These are phyloP conservation scores for Erythrolamprus reginae DNA, from an alignment of 2,113 vertebrate species.

Conservation along the genomic window DNA sequence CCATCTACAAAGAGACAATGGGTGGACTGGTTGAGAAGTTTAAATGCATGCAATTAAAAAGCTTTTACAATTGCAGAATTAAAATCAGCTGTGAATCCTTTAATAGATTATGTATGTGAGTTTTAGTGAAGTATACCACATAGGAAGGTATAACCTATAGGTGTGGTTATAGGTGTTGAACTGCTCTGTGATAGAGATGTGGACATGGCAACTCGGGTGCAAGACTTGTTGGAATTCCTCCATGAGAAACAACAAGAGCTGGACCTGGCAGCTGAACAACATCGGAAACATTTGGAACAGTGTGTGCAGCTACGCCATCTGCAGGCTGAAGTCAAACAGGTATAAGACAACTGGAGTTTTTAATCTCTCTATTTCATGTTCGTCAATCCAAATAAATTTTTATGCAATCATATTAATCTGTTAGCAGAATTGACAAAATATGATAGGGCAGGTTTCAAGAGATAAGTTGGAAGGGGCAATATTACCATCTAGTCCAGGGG, in stretches of 20 bases:
- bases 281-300: slow-evolving; percentile 94
- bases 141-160: accelerated
- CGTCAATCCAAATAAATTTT: not conserved
- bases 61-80: not conserved
- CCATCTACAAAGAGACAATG: not conserved
- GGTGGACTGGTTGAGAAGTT: not conserved
- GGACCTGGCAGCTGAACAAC: slow-evolving; percentile 89
- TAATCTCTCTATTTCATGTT: not conserved
- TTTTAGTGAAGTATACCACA: accelerated
- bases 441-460: not conserved
- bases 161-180: slow-evolving; percentile 79
- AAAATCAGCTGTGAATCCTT: not conserved
- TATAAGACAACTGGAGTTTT: slow-evolving; percentile 28
- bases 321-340: slow-evolving; percentile 98
- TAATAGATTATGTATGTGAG: not conserved
- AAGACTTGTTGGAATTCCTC: slow-evolving; percentile 94
- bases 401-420: too few species aligned
- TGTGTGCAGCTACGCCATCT: slow-evolving; percentile 96
- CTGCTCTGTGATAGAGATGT: slow-evolving; percentile 93
- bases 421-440: not conserved
- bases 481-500: too few species aligned
- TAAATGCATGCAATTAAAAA: not conserved
- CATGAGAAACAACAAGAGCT: slow-evolving; percentile 97
- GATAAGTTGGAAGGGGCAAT: not conserved
- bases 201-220: slow-evolving; percentile 94